Evolutionary conservation across 2,888 invertebrate species (phyloP), one percentile per base, ranked within the genome.

Genomic region (Synergus laeviventris): DNA sequence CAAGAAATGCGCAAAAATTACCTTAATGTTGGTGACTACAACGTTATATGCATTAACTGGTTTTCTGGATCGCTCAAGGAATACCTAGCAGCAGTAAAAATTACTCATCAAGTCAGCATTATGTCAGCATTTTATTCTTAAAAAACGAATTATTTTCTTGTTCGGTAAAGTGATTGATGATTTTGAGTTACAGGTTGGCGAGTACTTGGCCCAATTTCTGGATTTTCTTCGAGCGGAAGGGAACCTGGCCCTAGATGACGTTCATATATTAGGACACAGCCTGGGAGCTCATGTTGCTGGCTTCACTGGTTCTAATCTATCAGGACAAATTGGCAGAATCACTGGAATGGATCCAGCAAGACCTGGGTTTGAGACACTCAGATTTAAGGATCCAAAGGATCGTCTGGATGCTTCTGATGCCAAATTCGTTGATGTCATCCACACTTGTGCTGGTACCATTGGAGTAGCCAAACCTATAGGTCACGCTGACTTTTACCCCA

Each of bases 401-500:
- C 91, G 92, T 74, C 90, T 96, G 66, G 95, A 95, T 81, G 90
- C 91, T 42, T 92, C 91, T 2, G 95, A 96, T 87, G 96, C 95
- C 0, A 90, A 92, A 31, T 96, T 95, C 85, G 96, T 92, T 3
- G 96, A 96, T 86, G 93, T 95, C 0, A 94, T 96, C 74, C 96
- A 96, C 86, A 95, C 95, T 0, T 94, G 94, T 83, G 94, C 93
- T 0, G 95, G 95, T 0, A 91, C 93, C 61, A 91, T 94, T 49
- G 95, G 95, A 0, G 93, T 94, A 81, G 84, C 86, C n/a, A 84
- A 87, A 39, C 92, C 95, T 5, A 92, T 94, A 21, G 96, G 96
- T 0, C 93, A 95, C 86, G 94, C 91, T 0, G 96, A 96, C 89
- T 96, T 95, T 87, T 96, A 94, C 90, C 96, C 96, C 0, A 96